Base-by-base conservation (phyloP, 2,888 invertebrate genomes). In the Lithophane semibrunnea region DNA sequence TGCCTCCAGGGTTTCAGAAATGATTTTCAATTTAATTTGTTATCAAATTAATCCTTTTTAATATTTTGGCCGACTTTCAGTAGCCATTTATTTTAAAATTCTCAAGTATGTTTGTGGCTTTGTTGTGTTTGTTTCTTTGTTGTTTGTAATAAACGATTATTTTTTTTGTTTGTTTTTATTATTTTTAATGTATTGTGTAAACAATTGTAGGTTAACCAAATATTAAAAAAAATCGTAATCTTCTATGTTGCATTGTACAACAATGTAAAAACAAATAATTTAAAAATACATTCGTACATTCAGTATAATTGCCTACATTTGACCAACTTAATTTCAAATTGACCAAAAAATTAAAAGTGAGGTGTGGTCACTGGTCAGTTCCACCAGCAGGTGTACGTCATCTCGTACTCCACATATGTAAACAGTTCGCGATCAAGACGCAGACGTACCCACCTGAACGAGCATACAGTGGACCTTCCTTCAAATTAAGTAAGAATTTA, bases 351-450 rank as follows among this genome's bases (percentile, higher is more conserved):
- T 21, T 3, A 21, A 10, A 54, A 3, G 54, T 54, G 54, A 54
- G 21, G 29, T 21, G 49, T 47, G 69, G 68, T 70, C 83, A 90
- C 37, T 47, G 69, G 69, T 70, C 83, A 90, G 68, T 86, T 82
- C 82, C 7, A n/a, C 88, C 82, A 82, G 86, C 85, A 80, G 75
- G 87, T 88, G 91, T 93, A 82, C 92, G 12, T 64, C 89, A 88
- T 82, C 86, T 88, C 85, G 89, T 90, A 91, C 91, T 91, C 89
- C 92, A 91, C 93, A 89, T 93, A 92, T 94, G 94, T 94, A 94
- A 94, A 94, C 93, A 94, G 91, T 88, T 86, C 79, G 89, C 91
- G 91, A 92, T 93, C 92, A 92, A 94, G 92, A 91, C 89, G 89
- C 88, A 87, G 89, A 91, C 92, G 89, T 88, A 90, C 78, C 83